Evolutionary conservation across 2,888 invertebrate genomes (phyloP), one percentile per base, ranked within the genome.

Genomic region (Leptothorax acervorum): DNA sequence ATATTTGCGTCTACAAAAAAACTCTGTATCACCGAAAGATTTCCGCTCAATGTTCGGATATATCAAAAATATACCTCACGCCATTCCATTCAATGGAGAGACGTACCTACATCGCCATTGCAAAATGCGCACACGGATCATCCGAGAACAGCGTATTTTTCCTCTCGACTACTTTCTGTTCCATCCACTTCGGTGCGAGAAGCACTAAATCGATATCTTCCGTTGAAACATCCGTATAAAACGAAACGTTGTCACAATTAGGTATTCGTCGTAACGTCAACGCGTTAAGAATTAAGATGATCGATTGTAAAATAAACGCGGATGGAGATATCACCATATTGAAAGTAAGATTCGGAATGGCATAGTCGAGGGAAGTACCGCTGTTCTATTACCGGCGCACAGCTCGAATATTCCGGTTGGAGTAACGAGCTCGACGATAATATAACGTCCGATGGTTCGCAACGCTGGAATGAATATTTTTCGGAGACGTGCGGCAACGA

Each of bases 381-480:
- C 11, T 35, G 48, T 79, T 79, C 48, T 57, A 68, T 78, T 68
- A 78, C 42, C 23, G 39, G 53, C 12, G 57, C 57, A 45, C 55
- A 45, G 53, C 18, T 78, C 31, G 45, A 68, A 68, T 60, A 60
- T 71, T 79, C 39, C 28, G 35, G 35, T 28, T 71, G 60, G 79
- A 62, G 35, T 71, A 71, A 71, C 79, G 60, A 79, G 71, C 11
- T 39, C 28, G 48, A 60, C 35, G 79, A 81, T 81, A 81, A 81
- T 71, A 81, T 71, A 71, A 71, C 48, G 71, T 71, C 71, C 79
- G 48, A 71, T 60, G 28, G 71, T 18, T 79, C 55, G 66, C 76
- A n/a, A 48, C 60, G 79, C 15, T 23, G 28, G 28, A 62, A 81
- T 70, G 60, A 81, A 81, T 81, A 81, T 81, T 71, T 81, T 81